Conservation (phyloP, 1,140 invertebrate genomes). For the Calosoma granatense region DNA sequence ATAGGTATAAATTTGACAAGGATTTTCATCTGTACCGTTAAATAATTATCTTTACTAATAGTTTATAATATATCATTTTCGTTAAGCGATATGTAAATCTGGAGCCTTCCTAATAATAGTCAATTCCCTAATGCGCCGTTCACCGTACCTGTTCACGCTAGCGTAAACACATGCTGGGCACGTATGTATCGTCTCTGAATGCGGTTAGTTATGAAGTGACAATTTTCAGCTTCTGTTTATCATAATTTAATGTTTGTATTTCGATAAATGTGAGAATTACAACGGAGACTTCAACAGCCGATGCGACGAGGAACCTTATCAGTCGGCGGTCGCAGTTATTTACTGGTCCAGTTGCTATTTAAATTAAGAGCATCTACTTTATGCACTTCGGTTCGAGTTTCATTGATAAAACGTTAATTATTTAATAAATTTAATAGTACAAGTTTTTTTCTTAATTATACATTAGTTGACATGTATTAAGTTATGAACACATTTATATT, state of each 20-base stretch:
- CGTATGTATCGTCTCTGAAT: not conserved
- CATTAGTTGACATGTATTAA: not conserved
- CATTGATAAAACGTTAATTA: not conserved
- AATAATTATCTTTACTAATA: too few species aligned
- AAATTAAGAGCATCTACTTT: not conserved
- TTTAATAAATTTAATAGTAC: constrained; percentile 4
- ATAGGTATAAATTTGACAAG: too few species aligned
- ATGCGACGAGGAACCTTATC: not conserved
- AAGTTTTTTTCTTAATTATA: not conserved
- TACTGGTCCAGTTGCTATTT: not conserved
- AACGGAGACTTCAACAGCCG: not conserved
- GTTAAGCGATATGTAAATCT: too few species aligned
- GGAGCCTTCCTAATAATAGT: too few species aligned
- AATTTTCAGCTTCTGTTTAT: constrained; percentile 5
- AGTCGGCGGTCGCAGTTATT: not conserved
- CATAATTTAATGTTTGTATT: constrained; percentile 1
- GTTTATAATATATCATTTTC: too few species aligned
- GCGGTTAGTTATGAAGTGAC: constrained; percentile 6
- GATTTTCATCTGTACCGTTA: too few species aligned
- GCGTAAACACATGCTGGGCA: constrained; percentile 1
- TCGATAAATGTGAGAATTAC: constrained; percentile 6
- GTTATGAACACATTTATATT: too few species aligned
- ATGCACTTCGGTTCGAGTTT: not conserved
- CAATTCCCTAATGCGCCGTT: too few species aligned
- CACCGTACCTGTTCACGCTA: too few species aligned